Percentiles rank a stretch among this genome's conserved stretches.
Conservation (phyloP, 1,140 invertebrate species). For the Eulimnadia texana region DNA sequence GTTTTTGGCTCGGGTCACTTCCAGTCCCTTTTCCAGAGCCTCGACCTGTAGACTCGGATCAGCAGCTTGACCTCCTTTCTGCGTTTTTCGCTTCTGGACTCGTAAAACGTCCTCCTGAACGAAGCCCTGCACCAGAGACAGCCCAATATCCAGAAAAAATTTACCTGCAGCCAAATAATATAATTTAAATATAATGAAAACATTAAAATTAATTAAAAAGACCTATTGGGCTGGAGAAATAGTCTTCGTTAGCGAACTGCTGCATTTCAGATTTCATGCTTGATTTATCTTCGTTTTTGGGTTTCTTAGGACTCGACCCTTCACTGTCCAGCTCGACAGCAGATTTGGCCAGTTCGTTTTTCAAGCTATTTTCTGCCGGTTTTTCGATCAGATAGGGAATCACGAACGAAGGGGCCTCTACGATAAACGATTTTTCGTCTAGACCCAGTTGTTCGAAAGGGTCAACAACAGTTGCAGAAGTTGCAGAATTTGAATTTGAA, state of each 20-base stretch:
- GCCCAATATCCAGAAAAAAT: conserved; percentile 82
- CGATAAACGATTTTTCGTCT: conserved; percentile 77
- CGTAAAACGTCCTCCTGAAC: conserved; percentile 80
- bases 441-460: conserved; percentile 36
- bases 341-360: too few species aligned
- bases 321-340: too few species aligned
- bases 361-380: conserved; percentile 54
- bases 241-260: conserved; percentile 19
- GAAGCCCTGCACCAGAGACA: conserved; percentile 79
- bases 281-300: conserved; percentile 5
- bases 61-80: conserved; percentile 25
- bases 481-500: neutral
- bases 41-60: conserved; percentile 40
- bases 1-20: conserved; percentile 78
- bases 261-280: conserved; percentile 13
- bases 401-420: conserved; percentile 79
- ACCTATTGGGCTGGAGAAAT: conserved; percentile 11
- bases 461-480: neutral
- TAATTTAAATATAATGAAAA: neutral
- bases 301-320: too few species aligned
- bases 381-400: conserved; percentile 65
- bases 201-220: neutral
- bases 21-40: conserved; percentile 53
- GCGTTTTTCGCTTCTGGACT: conserved; percentile 62
- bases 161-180: conserved; percentile 76